Conservation (phyloP, 2,113 vertebrate genomes). For the Mesocricetus auratus region DNA sequence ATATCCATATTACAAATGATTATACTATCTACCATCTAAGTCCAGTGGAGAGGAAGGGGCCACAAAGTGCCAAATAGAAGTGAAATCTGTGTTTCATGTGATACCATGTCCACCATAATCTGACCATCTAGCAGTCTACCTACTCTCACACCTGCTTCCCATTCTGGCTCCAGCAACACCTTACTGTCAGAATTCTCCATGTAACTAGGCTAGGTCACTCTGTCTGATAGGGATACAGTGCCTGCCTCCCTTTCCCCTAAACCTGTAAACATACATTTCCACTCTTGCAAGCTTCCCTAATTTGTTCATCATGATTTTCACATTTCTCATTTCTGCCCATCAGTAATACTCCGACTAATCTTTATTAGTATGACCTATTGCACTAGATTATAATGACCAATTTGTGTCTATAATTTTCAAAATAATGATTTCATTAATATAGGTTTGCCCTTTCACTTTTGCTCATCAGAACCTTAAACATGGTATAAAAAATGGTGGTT, state of each 20-base stretch:
- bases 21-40: neutral
- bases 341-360: neutral
- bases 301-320: neutral
- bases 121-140: too few relatives aligned
- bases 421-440: neutral
- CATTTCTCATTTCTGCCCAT: neutral
- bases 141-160: neutral
- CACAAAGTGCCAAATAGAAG: too few relatives aligned
- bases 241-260: neutral
- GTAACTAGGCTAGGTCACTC: neutral
- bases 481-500: neutral
- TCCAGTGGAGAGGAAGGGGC: neutral
- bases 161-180: neutral
- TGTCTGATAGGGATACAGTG: neutral
- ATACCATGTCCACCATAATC: neutral
- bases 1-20: neutral
- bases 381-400: neutral
- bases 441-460: neutral
- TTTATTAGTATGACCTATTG: neutral
- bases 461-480: neutral
- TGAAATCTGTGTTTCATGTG: neutral
- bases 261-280: neutral
- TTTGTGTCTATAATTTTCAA: neutral
- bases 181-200: neutral
- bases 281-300: conserved; percentile 4